These are phyloP conservation scores for Artemia sinica DNA, from an alignment of 2,888 invertebrate species.

Conservation along the genomic window DNA sequence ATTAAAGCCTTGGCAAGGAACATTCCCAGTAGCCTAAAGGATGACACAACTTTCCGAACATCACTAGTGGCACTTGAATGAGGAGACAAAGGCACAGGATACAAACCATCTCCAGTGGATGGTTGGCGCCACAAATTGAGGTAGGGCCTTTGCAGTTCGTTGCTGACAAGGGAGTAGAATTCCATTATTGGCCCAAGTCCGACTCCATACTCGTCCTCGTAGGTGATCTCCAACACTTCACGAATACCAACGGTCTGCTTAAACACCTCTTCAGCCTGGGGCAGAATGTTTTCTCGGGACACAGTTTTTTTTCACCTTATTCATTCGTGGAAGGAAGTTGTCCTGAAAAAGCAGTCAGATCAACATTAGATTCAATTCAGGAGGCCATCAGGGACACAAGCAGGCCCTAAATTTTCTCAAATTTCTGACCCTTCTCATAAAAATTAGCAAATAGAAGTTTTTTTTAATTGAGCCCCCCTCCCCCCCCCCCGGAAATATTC, in stretches of 20 bases:
- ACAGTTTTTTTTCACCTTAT: slow-evolving; percentile 79
- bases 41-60: slow-evolving; percentile 63
- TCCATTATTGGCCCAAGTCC: slow-evolving; percentile 97
- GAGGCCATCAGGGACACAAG: background rate
- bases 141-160: slow-evolving; percentile 77
- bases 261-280: slow-evolving; percentile 87
- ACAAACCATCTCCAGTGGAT: slow-evolving; percentile 46
- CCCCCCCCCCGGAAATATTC: too few relatives aligned
- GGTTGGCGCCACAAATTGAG: slow-evolving; percentile 70
- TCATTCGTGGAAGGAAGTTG: slow-evolving; percentile 78
- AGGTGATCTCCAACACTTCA: slow-evolving; percentile 72
- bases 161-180: slow-evolving; percentile 90
- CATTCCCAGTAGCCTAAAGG: slow-evolving; percentile 90
- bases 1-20: slow-evolving; percentile 98
- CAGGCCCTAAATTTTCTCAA: background rate
- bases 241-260: slow-evolving; percentile 81
- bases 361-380: too few relatives aligned
- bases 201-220: slow-evolving; percentile 63
- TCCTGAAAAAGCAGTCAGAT: slow-evolving; percentile 36
- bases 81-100: slow-evolving; percentile 65
- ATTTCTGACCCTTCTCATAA: background rate
- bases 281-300: slow-evolving; percentile 69
- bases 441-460: too few relatives aligned
- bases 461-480: too few relatives aligned
- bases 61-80: slow-evolving; percentile 55